These are phyloP conservation scores for Aurelia sp. DNA, from an alignment of 30 jellyfish, hydroid and myxozoan genomes.

Conservation along the genomic window DNA sequence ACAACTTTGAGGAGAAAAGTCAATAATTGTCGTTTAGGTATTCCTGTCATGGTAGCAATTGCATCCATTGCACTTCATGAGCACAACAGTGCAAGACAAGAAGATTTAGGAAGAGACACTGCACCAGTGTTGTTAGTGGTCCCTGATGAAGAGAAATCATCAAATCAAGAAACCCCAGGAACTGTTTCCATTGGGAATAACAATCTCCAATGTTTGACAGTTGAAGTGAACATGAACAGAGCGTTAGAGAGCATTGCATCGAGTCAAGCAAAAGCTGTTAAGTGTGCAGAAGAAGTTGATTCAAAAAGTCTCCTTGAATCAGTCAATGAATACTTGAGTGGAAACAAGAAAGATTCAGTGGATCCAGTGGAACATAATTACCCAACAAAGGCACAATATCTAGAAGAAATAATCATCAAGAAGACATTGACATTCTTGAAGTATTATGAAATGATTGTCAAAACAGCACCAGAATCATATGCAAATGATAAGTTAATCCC, in stretches of 20 bases:
- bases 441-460: constrained; percentile 75
- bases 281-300: constrained; percentile 65
- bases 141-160: constrained; percentile 64
- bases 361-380: constrained; percentile 56
- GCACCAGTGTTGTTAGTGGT: constrained; percentile 84
- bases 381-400: constrained; percentile 23
- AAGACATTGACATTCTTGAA: constrained; percentile 72
- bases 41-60: constrained; percentile 91
- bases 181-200: constrained; percentile 27
- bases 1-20: constrained; percentile 73
- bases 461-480: constrained; percentile 60
- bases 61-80: constrained; percentile 94
- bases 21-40: constrained; percentile 90
- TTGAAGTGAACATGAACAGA: constrained; percentile 68
- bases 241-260: constrained; percentile 74
- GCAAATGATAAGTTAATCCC: constrained; percentile 79
- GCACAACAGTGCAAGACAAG: constrained; percentile 78
- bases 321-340: constrained; percentile 48
- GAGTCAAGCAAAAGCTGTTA: constrained; percentile 72
- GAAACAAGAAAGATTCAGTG: background rate
- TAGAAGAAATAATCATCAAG: constrained; percentile 56
- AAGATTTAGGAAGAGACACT: constrained; percentile 70
- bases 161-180: constrained; percentile 37
- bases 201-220: constrained; percentile 67
- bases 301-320: constrained; percentile 21